These are phyloP conservation scores for Acanthopagrus latus DNA, from an alignment of 2,797 vertebrate species.

Conservation along the genomic window DNA sequence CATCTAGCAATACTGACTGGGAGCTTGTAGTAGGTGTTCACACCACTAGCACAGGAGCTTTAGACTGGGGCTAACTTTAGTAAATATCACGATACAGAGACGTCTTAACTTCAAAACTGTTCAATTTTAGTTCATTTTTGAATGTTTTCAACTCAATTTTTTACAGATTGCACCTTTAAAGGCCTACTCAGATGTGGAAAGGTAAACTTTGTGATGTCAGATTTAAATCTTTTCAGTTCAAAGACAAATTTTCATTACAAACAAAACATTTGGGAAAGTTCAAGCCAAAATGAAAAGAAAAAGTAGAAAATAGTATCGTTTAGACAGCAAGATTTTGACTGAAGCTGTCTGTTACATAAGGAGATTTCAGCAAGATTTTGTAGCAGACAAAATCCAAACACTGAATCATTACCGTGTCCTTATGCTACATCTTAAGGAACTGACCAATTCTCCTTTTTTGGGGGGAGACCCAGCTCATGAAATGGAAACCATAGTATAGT, in stretches of 20 bases:
- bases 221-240: neutral
- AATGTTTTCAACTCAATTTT: too few species aligned
- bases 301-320: too few species aligned
- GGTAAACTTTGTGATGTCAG: neutral
- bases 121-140: too few species aligned
- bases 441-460: neutral
- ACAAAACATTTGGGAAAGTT: neutral
- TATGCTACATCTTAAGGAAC: neutral
- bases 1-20: too few species aligned
- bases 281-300: neutral
- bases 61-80: too few species aligned
- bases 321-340: neutral
- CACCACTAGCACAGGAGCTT: too few species aligned
- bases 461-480: neutral
- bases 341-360: neutral
- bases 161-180: too few species aligned
- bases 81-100: too few species aligned
- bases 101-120: too few species aligned
- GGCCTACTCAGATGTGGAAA: neutral
- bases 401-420: conserved; percentile 6
- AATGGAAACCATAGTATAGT: conserved; percentile 22
- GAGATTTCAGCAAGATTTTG: neutral
- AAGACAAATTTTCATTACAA: neutral
- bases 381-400: neutral
- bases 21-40: too few species aligned